Base-by-base conservation (phyloP, 2,113 vertebrate species). In the Sinocyclocheilus rhinocerous region DNA sequence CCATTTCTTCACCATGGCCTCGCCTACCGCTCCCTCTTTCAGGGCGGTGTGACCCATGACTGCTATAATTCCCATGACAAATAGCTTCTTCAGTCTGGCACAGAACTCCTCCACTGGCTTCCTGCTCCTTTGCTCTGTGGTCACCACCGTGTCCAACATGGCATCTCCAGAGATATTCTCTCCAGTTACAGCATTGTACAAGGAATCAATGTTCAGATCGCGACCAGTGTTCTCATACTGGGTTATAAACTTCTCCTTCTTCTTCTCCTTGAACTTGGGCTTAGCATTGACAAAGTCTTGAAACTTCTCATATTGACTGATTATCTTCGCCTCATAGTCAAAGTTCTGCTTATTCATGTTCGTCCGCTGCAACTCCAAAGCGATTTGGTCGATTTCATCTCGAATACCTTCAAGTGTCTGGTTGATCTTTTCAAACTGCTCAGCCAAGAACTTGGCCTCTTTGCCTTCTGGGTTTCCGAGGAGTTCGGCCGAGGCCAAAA, bases 261-360 rank as follows among this genome's bases (percentile, higher is more conserved):
- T 95, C 88, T 94, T 95, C 84, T 93, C 92, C 84, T 92, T 94
- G 89, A 87, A 94, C 77, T 94, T 92, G 0, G 95, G 92, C 78
- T 94, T 94, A 78, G 94, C 93, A 0, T 91, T 95, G 85, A 95
- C 88, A 80, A 96, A 95, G 33, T 94, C 93, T 88, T 95, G 94
- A 90, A 95, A 96, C 92, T 95, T 96, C 42, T 95, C 95, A 0
- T 95, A 96, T 92, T 96, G 95, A 73, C 95, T 95, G 87, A 95
- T 84, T 76, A 95, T 95, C 81, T 95, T 92, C 0, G 89, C 95
- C 90, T 96, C 95, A 0, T 90, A 91, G 52, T 96, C 93, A 36
- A 95, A 94, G 88, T 95, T 95, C 85, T 94, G 92, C 92, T 95
- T 96, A 90, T 96, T 95, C 92, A 96, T 82, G 0, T 92, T 93